phyloP scores from a whole-genome alignment of 92 coral and sea anemone species.

The Porites evermanni region DNA sequence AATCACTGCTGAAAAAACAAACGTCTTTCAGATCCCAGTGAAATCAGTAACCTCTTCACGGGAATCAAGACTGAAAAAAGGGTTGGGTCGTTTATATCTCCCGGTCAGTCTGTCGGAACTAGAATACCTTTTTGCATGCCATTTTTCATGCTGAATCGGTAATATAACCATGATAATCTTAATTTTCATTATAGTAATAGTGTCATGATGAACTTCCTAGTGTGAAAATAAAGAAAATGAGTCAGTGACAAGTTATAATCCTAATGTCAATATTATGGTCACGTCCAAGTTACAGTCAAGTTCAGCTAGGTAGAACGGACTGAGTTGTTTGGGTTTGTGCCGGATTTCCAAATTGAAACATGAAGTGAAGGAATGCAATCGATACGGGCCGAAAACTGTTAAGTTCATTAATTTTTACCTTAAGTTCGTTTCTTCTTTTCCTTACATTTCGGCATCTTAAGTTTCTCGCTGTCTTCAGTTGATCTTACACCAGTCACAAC shows the following conservation, averaged over 20 bases:
- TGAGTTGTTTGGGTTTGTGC: slow-evolving; percentile 11
- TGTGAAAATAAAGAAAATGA: too few relatives aligned
- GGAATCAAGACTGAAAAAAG: too few relatives aligned
- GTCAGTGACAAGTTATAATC: slow-evolving; percentile 8
- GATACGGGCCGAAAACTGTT: neutral
- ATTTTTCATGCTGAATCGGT: too few relatives aligned
- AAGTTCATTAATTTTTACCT: neutral
- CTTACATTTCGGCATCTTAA: neutral
- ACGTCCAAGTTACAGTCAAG: slow-evolving; percentile 22
- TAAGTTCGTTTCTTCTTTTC: too few relatives aligned
- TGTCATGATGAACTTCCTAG: neutral
- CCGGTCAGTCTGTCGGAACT: too few relatives aligned
- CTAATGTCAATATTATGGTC: slow-evolving; percentile 55
- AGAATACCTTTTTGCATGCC: too few relatives aligned
- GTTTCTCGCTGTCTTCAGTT: neutral
- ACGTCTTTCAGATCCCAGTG: too few relatives aligned
- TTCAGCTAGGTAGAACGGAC: neutral
- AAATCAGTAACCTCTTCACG: too few relatives aligned
- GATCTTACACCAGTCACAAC: neutral
- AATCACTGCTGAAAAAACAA: too few relatives aligned
- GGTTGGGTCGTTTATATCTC: too few relatives aligned
- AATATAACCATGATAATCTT: neutral
- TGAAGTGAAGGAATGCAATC: slow-evolving; percentile 7
- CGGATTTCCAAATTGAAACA: neutral
- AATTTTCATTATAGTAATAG: neutral